These are phyloP conservation scores for Ophioderma brevispina DNA, from an alignment of 35 echinoderm and acorn worm species.

Conservation along the genomic window DNA sequence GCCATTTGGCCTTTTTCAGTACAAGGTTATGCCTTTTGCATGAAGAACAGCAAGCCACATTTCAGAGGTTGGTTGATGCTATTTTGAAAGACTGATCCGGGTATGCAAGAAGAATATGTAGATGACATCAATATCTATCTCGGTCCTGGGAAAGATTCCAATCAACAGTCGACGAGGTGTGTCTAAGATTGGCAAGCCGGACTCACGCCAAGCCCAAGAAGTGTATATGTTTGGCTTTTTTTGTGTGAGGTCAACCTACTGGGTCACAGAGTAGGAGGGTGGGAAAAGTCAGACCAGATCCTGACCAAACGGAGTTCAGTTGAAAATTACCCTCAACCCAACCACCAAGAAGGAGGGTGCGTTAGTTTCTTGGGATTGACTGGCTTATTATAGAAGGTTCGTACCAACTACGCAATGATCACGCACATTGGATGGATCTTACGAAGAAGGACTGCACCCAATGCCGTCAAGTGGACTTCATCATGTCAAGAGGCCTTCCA, in stretches of 20 bases:
- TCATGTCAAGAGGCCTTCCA: slow-evolving; percentile 14
- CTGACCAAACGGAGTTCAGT: neutral
- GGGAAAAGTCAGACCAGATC: neutral
- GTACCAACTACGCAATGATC: slow-evolving; percentile 33
- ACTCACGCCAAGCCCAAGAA: slow-evolving; percentile 25
- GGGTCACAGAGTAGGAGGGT: slow-evolving; percentile 11
- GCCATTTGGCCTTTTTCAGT: slow-evolving; percentile 52
- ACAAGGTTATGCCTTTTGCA: slow-evolving; percentile 66
- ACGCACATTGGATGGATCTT: neutral
- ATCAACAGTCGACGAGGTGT: slow-evolving; percentile 7
- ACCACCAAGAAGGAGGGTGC: slow-evolving; percentile 2
- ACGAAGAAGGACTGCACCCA: neutral
- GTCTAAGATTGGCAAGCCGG: neutral
- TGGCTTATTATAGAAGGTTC: slow-evolving; percentile 24
- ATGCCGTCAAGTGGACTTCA: neutral
- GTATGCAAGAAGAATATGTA: slow-evolving; percentile 46
- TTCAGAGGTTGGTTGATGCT: slow-evolving; percentile 43
- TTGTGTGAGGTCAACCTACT: neutral
- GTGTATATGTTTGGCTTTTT: slow-evolving; percentile 16
- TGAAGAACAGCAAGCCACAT: slow-evolving; percentile 53
- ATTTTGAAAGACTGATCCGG: slow-evolving; percentile 17
- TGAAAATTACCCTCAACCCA: neutral
- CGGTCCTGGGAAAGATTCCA: slow-evolving; percentile 47
- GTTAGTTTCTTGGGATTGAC: slow-evolving; percentile 21
- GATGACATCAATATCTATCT: slow-evolving; percentile 67